Evolutionary conservation across 2,797 vertebrate species (phyloP), one percentile per base, ranked within the genome.

Genomic region (Paratrypauchen microcephalus): DNA sequence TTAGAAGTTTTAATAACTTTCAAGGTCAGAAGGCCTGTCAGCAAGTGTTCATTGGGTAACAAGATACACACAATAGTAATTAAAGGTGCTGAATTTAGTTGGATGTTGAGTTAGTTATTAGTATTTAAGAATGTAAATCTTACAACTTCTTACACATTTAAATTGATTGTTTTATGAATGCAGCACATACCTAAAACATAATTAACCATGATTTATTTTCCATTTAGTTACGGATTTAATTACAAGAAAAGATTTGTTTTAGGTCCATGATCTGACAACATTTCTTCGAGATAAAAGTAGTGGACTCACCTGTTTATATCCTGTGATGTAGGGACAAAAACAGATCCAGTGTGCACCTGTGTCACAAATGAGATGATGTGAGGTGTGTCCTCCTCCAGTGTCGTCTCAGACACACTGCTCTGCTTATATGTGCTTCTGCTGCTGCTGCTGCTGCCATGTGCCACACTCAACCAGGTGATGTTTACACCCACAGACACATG

Each of bases 401-500:
- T 71, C 59, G 70, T 65, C 26, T 62, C 28, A 52, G 26, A 62
- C 45, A 69, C 67, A 83, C 85, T 83, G 82, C 78, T 50, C 63
- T 64, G 73, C 64, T 66, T 92, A 90, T 91, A 91, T 92, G 89
- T 59, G 58, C 36, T 71, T 68, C 65, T 68, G 50, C 32, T 70
- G 70, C 66, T 68, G 50, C 32, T 70, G 70, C 66, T 70, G 54
- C 30, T 23, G 57, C 9, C 0, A 45, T 58, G 68, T 71, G 64
- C 69, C 71, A 24, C 54, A 78, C 74, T 74, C 75, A 66, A 52
- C 60, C 84, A 87, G 79, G 87, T 89, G 67, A 86, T 80, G 85
- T 90, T 89, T 77, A 87, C 89, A 72, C 87, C 87, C 85, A 90
- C 81, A 86, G 73, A 84, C 2, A 76, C 80, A 77, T 80, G 59